These are phyloP conservation scores for Ginglymostoma cirratum DNA, from an alignment of 2,113 vertebrate species.

Conservation along the genomic window DNA sequence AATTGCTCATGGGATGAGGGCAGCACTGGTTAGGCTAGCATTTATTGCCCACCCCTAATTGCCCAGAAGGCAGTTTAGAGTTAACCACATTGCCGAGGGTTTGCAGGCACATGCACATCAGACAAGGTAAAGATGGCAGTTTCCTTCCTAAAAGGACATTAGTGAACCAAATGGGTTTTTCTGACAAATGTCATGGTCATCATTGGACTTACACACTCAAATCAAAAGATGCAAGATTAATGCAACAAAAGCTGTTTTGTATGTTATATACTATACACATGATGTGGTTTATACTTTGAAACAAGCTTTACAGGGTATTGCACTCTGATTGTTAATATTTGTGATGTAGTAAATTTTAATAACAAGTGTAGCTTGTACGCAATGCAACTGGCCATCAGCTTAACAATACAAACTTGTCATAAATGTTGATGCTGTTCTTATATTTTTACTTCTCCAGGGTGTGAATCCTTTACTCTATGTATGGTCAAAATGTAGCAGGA, in stretches of 20 bases:
- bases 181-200: too few relatives aligned
- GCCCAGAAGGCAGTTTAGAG: too few relatives aligned
- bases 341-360: not conserved
- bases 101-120: too few relatives aligned
- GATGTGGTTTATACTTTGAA: not conserved
- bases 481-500: not conserved
- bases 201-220: not conserved
- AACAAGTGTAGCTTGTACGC: not conserved
- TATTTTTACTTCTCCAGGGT: constrained; percentile 15
- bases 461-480: not conserved
- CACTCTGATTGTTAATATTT: not conserved
- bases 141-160: too few relatives aligned
- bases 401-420: not conserved
- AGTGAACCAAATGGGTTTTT: too few relatives aligned
- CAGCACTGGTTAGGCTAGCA: too few relatives aligned
- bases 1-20: too few relatives aligned
- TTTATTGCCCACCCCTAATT: too few relatives aligned
- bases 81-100: too few relatives aligned
- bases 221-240: not conserved
- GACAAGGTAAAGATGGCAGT: too few relatives aligned
- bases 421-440: not conserved
- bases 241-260: not conserved
- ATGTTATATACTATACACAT: not conserved
- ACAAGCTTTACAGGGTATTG: constrained; percentile 31
- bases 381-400: not conserved